Evolutionary conservation across 2,888 invertebrate genomes (phyloP), one percentile per base, ranked within the genome.

Genomic region (Agonopterix heracliana): DNA sequence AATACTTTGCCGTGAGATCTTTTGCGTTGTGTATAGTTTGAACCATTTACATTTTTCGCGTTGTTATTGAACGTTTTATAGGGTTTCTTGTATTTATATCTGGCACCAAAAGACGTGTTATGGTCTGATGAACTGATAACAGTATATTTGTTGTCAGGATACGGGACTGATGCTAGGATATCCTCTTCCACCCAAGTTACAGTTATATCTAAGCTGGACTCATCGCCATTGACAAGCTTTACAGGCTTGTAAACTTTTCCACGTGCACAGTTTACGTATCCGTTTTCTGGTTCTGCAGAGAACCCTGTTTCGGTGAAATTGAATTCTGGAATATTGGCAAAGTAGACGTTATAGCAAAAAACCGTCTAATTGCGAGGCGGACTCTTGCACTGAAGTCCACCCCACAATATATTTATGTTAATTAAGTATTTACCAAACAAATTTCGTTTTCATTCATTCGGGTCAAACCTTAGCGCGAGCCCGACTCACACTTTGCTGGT

Each of bases 101-200:
- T 51, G 59, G 9, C 51, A 26, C 56, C 40, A 1, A 63, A 65
- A 14, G 57, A 54, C 2, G 54, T 38, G 43, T 63, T 66, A 2
- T 62, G 57, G 46, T 70, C 67, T n/a, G 66, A 66, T 43, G 70
- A 67, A 53, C 61, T 71, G n/a, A 63, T 56, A 17, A 63, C 60
- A 40, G 53, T 53, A 38, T 5, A 26, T 26, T 52, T 10, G 17
- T 64, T 57, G 14, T 65, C 50, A 5, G 60, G 55, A 57, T 63
- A 70, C 9, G 63, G 52, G 2, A 60, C 59, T 3, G 59, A 50
- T 47, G 71, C 67, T n/a, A 43, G 17, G 26, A 42, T 44, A 2
- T 78, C 74, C 26, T 67, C 68, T 45, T 75, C 67, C 8, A 77
- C 55, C 78, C 79, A 79, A 13, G 68, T 70, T 55, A 73, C 65